Conservation (phyloP, 2,888 invertebrate species). For the Dynastes grantii region DNA sequence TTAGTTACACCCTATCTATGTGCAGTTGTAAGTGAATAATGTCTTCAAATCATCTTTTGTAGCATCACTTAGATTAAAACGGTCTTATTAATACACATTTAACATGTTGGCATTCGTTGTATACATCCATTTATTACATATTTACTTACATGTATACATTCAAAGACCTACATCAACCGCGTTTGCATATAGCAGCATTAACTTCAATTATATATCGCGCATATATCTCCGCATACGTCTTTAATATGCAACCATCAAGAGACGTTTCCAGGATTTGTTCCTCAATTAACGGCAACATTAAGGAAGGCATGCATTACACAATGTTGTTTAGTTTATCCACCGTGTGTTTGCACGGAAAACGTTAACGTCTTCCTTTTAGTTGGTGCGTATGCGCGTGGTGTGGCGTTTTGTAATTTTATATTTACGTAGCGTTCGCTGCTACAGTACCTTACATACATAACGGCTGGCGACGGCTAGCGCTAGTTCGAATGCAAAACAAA, state of each 20-base stretch:
- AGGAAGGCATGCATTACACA: constrained; percentile 38
- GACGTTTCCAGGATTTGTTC: constrained; percentile 32
- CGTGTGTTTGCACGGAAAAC: constrained; percentile 37
- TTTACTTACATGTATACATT: neutral
- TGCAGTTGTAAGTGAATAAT: no score
- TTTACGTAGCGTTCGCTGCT: constrained; percentile 8
- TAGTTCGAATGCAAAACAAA: constrained; percentile 39
- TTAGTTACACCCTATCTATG: no score
- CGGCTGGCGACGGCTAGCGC: constrained; percentile 2
- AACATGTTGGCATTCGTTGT: no score
- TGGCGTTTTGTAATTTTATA: constrained; percentile 31
- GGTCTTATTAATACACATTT: no score
- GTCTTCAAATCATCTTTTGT: no score
- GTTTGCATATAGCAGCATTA: neutral
- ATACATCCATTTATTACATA: no score
- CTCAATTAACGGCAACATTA: constrained; percentile 28
- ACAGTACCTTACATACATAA: neutral
- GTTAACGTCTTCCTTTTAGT: constrained; percentile 36
- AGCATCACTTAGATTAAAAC: no score
- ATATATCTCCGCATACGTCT: neutral
- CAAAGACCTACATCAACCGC: constrained; percentile 18
- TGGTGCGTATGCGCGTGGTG: neutral
- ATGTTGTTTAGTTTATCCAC: constrained; percentile 35
- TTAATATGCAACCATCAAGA: constrained; percentile 15
- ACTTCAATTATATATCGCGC: constrained; percentile 1